Evolutionary conservation across 2,113 vertebrate species (phyloP).

Genomic region (Lepus americanus): DNA sequence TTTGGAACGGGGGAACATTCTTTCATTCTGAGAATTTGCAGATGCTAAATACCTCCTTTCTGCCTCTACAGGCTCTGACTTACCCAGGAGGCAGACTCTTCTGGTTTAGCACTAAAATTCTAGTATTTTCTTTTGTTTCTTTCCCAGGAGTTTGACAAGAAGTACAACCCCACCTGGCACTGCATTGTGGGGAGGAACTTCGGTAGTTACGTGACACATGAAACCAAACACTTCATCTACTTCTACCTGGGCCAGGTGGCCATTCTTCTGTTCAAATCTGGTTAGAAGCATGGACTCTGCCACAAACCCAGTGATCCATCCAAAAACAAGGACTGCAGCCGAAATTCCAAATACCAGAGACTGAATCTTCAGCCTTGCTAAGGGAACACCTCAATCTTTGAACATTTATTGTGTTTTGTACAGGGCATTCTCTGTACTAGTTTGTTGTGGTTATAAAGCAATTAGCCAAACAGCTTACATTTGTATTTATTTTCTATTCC

Average conservation of each 20-base stretch:
- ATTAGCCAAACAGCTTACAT: constrained; percentile 85
- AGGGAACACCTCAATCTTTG: constrained; percentile 84
- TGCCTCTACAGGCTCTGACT: constrained; percentile 48
- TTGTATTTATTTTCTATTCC: constrained; percentile 91
- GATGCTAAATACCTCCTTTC: constrained; percentile 36
- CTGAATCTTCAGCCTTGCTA: constrained; percentile 81
- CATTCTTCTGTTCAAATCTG: constrained; percentile 98
- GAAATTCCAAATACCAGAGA: constrained; percentile 85
- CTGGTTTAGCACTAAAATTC: constrained; percentile 51
- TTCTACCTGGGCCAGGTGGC: constrained; percentile 99
- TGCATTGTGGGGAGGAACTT: constrained; percentile 99
- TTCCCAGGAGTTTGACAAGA: constrained; percentile 97
- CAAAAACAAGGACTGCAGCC: constrained; percentile 83
- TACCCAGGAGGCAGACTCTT: constrained; percentile 25
- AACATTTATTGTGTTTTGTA: constrained; percentile 86
- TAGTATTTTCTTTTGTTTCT: constrained; percentile 41
- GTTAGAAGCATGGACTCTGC: constrained; percentile 87
- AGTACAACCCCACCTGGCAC: constrained; percentile 99
- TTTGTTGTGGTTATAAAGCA: constrained; percentile 87
- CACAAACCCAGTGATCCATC: constrained; percentile 81
- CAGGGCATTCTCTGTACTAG: constrained; percentile 92
- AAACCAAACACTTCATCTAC: constrained; percentile 99
- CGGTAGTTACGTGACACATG: constrained; percentile 98
- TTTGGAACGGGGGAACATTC: constrained; percentile 69
- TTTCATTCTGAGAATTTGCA: constrained; percentile 72